phyloP scores from a whole-genome alignment of 2,888 invertebrate species.

The Thera britannica region DNA sequence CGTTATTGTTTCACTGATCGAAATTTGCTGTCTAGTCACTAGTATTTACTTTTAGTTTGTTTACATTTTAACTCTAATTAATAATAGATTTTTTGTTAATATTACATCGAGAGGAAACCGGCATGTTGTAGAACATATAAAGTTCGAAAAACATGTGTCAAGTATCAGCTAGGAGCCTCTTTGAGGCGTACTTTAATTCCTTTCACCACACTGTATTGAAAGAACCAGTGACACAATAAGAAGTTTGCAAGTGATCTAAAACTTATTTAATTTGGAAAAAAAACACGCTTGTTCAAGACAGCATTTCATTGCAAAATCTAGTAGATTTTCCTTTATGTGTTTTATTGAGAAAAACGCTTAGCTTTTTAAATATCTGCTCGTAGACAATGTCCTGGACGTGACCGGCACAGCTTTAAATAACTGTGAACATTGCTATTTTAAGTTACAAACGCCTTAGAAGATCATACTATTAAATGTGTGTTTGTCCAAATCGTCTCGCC shows the following conservation, averaged over 20 bases:
- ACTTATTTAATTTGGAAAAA: background rate
- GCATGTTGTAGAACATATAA: too few species aligned
- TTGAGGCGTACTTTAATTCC: too few species aligned
- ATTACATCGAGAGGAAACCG: too few species aligned
- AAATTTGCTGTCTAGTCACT: background rate
- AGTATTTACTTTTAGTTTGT: conserved; percentile 14
- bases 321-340: conserved; percentile 7
- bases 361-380: conserved; percentile 49
- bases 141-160: too few species aligned
- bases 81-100: too few species aligned
- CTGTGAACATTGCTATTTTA: conserved; percentile 25
- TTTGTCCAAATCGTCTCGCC: too few species aligned
- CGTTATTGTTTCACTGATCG: conserved; percentile 43
- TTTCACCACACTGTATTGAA: too few species aligned
- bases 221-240: too few species aligned
- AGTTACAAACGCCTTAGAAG: background rate
- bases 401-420: conserved; percentile 36
- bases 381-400: conserved; percentile 47
- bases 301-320: background rate
- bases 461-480: too few species aligned
- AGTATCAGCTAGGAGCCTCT: too few species aligned
- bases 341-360: conserved; percentile 43
- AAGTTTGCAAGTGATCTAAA: background rate
- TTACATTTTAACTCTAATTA: too few species aligned
- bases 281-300: background rate